A percentile compares a stretch with the other conserved stretches of the same genome.
These are phyloP conservation scores for Chaetops frenatus DNA, from an alignment of 2,113 vertebrate genomes.

Conservation along the genomic window DNA sequence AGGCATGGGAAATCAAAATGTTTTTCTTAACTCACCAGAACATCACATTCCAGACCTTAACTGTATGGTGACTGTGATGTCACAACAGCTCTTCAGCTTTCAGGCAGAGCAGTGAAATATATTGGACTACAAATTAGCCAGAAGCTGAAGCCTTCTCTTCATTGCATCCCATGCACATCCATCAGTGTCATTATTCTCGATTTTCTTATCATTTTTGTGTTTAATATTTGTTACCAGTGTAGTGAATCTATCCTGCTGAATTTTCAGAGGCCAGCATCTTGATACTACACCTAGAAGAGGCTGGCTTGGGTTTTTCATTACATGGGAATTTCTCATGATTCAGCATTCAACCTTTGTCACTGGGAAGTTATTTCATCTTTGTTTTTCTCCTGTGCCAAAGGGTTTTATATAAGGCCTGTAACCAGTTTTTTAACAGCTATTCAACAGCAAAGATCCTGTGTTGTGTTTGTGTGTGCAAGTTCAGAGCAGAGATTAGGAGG, in stretches of 20 bases:
- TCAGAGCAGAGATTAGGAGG: not conserved
- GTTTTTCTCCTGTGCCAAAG: not conserved
- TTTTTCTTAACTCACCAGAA: slow-evolving; percentile 37
- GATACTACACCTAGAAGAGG: not conserved
- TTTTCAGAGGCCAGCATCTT: not conserved
- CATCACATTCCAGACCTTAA: slow-evolving; percentile 52
- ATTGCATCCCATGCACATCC: not conserved
- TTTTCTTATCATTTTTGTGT: not conserved
- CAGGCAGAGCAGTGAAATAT: not conserved
- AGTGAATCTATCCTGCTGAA: not conserved
- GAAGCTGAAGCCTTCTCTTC: not conserved
- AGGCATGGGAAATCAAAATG: slow-evolving; percentile 51
- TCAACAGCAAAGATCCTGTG: not conserved
- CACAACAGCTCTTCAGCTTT: not conserved
- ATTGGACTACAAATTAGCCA: not conserved
- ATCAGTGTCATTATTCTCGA: not conserved
- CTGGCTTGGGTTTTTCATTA: not conserved
- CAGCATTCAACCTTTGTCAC: not conserved
- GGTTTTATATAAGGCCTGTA: not conserved
- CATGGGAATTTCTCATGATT: not conserved
- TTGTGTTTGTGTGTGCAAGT: not conserved
- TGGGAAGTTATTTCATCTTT: not conserved
- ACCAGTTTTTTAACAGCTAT: not conserved
- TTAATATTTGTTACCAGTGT: not conserved
- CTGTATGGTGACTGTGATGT: slow-evolving; percentile 9